Conservation (phyloP, 1,140 invertebrate genomes). For the Trachymyrmex septentrionalis region DNA sequence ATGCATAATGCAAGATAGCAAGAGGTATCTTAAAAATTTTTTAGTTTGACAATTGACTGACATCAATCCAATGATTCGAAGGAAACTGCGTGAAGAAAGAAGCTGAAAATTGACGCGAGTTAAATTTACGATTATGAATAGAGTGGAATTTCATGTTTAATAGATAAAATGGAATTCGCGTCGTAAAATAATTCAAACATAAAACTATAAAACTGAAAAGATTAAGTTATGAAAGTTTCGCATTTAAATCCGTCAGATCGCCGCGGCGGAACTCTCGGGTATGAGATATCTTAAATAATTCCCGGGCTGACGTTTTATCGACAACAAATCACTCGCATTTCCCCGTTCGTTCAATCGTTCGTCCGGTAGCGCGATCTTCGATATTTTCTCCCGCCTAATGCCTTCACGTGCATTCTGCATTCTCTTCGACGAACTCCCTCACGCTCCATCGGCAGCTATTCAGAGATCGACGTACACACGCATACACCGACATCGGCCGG, state of each 20-base stretch:
- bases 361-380: constrained; percentile 40
- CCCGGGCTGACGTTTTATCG: constrained; percentile 55
- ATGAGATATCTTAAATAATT: constrained; percentile 62
- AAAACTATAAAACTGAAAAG: background rate
- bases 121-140: background rate
- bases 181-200: background rate
- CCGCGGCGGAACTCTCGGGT: background rate
- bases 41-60: constrained; percentile 31
- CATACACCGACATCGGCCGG: background rate
- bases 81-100: background rate
- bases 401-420: constrained; percentile 41
- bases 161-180: background rate
- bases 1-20: constrained; percentile 39
- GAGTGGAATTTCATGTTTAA: background rate
- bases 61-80: background rate
- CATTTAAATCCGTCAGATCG: constrained; percentile 42
- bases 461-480: constrained; percentile 24
- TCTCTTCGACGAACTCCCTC: constrained; percentile 38
- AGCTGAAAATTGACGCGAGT: background rate
- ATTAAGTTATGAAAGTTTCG: constrained; percentile 9
- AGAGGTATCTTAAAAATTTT: constrained; percentile 1
- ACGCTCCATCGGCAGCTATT: constrained; percentile 49
- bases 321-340: constrained; percentile 60
- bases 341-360: constrained; percentile 22
- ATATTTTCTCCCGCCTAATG: constrained; percentile 23